These are phyloP conservation scores for Caenorhabditis sulstoni DNA, from an alignment of 2,888 invertebrate genomes.

Conservation along the genomic window DNA sequence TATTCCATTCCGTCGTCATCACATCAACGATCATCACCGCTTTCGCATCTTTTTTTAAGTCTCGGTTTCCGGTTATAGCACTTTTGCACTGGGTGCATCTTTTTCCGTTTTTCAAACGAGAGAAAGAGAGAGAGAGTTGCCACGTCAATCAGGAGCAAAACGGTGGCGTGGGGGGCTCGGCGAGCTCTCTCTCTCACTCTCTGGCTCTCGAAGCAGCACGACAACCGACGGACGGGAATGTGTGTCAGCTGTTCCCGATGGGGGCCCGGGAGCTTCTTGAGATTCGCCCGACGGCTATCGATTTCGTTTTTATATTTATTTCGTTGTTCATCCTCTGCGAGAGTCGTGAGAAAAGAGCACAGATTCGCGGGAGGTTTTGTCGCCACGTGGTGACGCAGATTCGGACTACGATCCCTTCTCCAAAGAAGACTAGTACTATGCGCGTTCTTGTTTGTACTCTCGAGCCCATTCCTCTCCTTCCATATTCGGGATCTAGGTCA, in stretches of 20 bases:
- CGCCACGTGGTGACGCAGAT: neutral
- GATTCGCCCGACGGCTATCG: conserved; percentile 47
- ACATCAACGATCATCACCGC: conserved; percentile 30
- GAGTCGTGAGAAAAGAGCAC: conserved; percentile 15
- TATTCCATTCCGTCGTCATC: conserved; percentile 15
- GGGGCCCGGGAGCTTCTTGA: conserved; percentile 37
- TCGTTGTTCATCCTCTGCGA: conserved; percentile 45
- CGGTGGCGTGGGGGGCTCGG: conserved; percentile 4
- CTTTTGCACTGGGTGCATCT: conserved; percentile 33
- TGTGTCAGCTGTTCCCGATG: conserved; percentile 51
- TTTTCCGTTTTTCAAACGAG: no score
- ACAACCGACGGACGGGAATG: conserved; percentile 33
- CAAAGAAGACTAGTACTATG: neutral
- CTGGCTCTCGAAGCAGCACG: conserved; percentile 19
- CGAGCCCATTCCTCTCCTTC: neutral
- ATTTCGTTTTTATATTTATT: conserved; percentile 60
- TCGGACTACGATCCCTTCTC: neutral
- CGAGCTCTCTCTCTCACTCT: conserved; percentile 3
- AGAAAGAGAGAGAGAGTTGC: conserved; percentile 14
- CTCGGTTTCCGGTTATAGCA: conserved; percentile 18
- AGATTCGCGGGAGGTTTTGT: no score
- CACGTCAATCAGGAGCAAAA: conserved; percentile 54
- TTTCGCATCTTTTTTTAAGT: conserved; percentile 15
- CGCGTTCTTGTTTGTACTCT: no score
- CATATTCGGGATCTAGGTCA: no score